Percentiles rank a stretch among this genome's conserved stretches.
Conservation (phyloP, 2,113 vertebrate species). For the Aphyosemion australe region DNA sequence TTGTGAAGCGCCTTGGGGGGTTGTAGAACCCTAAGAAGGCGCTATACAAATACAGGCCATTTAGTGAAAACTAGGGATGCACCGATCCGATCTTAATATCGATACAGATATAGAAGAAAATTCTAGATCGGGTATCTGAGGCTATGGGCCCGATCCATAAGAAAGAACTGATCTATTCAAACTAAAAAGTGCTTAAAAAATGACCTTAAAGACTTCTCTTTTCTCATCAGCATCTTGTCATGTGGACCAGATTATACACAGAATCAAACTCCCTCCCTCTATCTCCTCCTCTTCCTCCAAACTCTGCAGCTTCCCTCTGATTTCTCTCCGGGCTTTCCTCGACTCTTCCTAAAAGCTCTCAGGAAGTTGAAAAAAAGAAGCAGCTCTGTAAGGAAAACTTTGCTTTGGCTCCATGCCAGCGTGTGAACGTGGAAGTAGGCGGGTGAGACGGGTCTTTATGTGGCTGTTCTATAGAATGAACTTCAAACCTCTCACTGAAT, state of each 20-base stretch:
- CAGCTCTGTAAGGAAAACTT: constrained; percentile 37
- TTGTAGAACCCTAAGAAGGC: no score
- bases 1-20: no score
- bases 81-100: no score
- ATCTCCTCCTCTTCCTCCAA: constrained; percentile 26
- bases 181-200: background rate
- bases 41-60: no score
- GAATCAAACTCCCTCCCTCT: constrained; percentile 6
- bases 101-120: no score
- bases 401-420: constrained; percentile 52
- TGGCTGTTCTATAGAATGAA: constrained; percentile 53
- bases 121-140: no score
- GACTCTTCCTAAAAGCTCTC: constrained; percentile 30
- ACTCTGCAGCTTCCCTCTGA: constrained; percentile 13
- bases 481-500: constrained; percentile 60
- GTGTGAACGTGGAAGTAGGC: constrained; percentile 44
- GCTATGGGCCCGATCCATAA: no score
- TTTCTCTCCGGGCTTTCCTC: constrained; percentile 23
- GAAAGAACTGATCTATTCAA: no score
- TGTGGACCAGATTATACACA: constrained; percentile 9
- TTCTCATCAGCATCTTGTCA: constrained; percentile 7
- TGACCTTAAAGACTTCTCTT: background rate
- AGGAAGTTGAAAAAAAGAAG: constrained; percentile 40
- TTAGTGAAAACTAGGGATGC: no score
- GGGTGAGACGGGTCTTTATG: constrained; percentile 53